Evolutionary conservation across 2,888 invertebrate species (phyloP), one percentile per base, ranked within the genome.

Genomic region (Brenthis ino): DNA sequence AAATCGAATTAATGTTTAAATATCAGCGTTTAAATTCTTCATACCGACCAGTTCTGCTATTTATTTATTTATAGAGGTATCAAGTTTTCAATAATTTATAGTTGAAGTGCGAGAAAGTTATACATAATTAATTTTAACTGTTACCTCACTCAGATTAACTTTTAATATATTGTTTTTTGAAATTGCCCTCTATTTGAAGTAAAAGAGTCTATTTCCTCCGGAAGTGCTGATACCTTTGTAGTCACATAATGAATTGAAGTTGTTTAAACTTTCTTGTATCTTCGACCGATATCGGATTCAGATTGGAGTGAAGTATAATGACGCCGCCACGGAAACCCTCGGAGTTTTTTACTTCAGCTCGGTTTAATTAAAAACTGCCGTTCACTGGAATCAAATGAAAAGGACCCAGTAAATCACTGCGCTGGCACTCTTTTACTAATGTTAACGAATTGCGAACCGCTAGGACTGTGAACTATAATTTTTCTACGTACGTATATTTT

Each of bases 331-430:
- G 74, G 69, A 70, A 80, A 76, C 76, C 70, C 72, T 75, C 72
- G 70, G 80, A 81, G 79, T 83, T 83, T 85, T 86, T 85, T 82
- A 82, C 79, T 83, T 77, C 78, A 79, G 81, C 77, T 82, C 80
- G 79, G 82, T 88, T 87, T 87, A 88, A 88, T 88, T 88, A 89
- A 86, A 83, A 86, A 82, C 83, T 82, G 79, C 81, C 70, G 70
- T 71, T 77, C 72, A 64, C 67, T 71, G 47, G 68, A 67, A 72
- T 72, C 77, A 73, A 77, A 80, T 68, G 67, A 72, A 68, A 54
- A 64, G 72, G 64, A 71, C 61, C 60, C 58, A 67, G 68, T 64
- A 70, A 69, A 75, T 72, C 72, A 73, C 72, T 65, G 66, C 64
- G 67, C 77, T 76, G 72, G 74, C 72, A 75, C 75, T 75, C 75